Percentiles rank a stretch among this genome's conserved stretches.
Evolutionary conservation across 2,888 invertebrate species (phyloP).

Genomic region (Eupithecia exiguata): DNA sequence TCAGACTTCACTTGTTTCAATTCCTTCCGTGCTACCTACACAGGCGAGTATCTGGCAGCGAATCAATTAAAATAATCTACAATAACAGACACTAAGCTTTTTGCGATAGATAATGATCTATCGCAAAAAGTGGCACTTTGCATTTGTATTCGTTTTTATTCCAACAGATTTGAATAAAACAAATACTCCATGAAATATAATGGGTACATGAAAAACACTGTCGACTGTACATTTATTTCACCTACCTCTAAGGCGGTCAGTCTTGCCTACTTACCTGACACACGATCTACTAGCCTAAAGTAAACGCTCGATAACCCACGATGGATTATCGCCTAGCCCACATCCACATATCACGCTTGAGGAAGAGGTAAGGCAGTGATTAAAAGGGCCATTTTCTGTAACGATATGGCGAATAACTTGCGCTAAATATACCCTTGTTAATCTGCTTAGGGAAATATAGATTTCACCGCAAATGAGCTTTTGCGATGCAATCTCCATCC

Average conservation of each 20-base stretch:
- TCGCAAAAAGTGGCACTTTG: too few relatives aligned
- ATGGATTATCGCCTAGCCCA: slow-evolving; percentile 59
- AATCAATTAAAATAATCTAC: too few relatives aligned
- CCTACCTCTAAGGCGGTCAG: not conserved
- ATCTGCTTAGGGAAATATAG: slow-evolving; percentile 5
- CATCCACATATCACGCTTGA: slow-evolving; percentile 49
- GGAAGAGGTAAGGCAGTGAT: slow-evolving; percentile 53
- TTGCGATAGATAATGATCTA: too few relatives aligned
- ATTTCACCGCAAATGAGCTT: not conserved
- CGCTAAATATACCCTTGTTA: slow-evolving; percentile 45
- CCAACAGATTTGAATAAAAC: too few relatives aligned
- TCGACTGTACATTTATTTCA: not conserved
- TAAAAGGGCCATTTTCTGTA: slow-evolving; percentile 61
- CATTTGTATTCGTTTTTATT: too few relatives aligned
- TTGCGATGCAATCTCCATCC: not conserved
- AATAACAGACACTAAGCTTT: too few relatives aligned
- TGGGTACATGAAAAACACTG: too few relatives aligned
- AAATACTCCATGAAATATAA: too few relatives aligned
- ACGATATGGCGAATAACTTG: slow-evolving; percentile 56
- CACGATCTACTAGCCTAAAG: slow-evolving; percentile 13
- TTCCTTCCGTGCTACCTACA: not conserved
- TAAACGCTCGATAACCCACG: slow-evolving; percentile 48
- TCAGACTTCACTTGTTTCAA: too few relatives aligned
- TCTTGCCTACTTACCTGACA: not conserved
- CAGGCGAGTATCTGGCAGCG: not conserved